Evolutionary conservation across 2,113 vertebrate genomes (phyloP).

Genomic region (Scatophagus argus): DNA sequence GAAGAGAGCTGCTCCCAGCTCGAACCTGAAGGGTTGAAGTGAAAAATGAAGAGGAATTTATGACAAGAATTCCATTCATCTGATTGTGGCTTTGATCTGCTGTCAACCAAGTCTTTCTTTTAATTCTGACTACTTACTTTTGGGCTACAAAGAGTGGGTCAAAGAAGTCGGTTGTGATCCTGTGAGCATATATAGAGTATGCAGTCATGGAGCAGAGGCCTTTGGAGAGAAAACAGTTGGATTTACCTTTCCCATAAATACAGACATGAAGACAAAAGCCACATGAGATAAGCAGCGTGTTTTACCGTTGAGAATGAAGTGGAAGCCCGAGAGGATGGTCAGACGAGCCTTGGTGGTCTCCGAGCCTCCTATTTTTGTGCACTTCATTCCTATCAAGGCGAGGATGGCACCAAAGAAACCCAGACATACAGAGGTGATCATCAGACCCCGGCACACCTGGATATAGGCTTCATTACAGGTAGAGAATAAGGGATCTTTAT

Average conservation of each 20-base stretch:
- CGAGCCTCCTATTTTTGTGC: slow-evolving; percentile 94
- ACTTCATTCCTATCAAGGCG: slow-evolving; percentile 96
- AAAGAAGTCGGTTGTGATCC: slow-evolving; percentile 97
- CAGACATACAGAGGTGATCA: slow-evolving; percentile 93
- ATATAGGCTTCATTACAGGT: slow-evolving; percentile 87
- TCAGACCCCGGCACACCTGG: slow-evolving; percentile 95
- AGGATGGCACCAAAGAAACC: slow-evolving; percentile 92
- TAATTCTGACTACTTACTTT: slow-evolving; percentile 88
- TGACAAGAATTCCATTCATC: neutral
- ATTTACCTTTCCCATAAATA: neutral
- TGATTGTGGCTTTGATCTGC: slow-evolving; percentile 16
- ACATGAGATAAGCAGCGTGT: neutral
- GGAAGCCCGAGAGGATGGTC: slow-evolving; percentile 89
- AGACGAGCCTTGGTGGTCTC: slow-evolving; percentile 92
- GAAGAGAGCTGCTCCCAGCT: slow-evolving; percentile 86
- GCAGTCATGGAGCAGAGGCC: slow-evolving; percentile 93
- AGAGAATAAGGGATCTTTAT: neutral
- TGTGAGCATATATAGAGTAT: slow-evolving; percentile 95
- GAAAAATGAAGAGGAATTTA: neutral
- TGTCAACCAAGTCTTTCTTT: slow-evolving; percentile 2
- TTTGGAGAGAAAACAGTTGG: slow-evolving; percentile 69
- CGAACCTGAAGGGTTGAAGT: slow-evolving; percentile 76
- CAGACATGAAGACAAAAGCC: neutral
- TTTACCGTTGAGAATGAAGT: slow-evolving; percentile 94
- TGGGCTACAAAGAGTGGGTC: slow-evolving; percentile 93